Evolutionary conservation across 2,888 invertebrate species (phyloP).

Genomic region (Eilema griseolum): DNA sequence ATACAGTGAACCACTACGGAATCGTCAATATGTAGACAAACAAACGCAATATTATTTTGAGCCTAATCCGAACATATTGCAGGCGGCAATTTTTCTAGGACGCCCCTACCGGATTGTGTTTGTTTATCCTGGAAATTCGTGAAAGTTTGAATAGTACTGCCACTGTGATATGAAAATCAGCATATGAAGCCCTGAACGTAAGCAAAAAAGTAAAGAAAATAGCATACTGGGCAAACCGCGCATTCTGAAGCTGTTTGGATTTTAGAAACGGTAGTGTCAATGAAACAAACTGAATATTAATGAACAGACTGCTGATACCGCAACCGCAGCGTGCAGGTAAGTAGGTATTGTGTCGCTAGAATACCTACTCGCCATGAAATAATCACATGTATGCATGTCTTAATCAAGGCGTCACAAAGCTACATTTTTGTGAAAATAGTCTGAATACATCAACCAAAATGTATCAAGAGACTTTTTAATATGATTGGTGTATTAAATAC

Average conservation of each 20-base stretch:
- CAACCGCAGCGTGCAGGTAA: too few species aligned
- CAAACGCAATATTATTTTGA: conserved; percentile 74
- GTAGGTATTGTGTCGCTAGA: too few species aligned
- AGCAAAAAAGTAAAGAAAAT: conserved; percentile 9
- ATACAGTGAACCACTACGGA: background rate
- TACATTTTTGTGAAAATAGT: too few species aligned
- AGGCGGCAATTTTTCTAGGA: conserved; percentile 68
- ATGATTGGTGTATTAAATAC: too few species aligned
- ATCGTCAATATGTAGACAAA: conserved; percentile 50
- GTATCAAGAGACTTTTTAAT: too few species aligned
- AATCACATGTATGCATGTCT: too few species aligned
- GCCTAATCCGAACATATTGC: conserved; percentile 80
- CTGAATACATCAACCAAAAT: too few species aligned
- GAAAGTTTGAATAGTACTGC: conserved; percentile 53
- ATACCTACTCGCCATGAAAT: too few species aligned
- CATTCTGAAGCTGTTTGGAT: background rate
- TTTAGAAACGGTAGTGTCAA: too few species aligned
- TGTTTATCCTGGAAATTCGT: conserved; percentile 62
- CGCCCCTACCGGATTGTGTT: conserved; percentile 61
- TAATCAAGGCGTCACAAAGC: too few species aligned
- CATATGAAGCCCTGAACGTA: conserved; percentile 29
- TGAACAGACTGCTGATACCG: too few species aligned
- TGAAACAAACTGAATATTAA: too few species aligned
- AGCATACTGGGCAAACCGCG: background rate
- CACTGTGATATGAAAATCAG: conserved; percentile 50